Percentiles rank a stretch among this genome's conserved stretches.
Evolutionary conservation across 2,797 vertebrate species (phyloP).

Genomic region (Coregonus sp.): DNA sequence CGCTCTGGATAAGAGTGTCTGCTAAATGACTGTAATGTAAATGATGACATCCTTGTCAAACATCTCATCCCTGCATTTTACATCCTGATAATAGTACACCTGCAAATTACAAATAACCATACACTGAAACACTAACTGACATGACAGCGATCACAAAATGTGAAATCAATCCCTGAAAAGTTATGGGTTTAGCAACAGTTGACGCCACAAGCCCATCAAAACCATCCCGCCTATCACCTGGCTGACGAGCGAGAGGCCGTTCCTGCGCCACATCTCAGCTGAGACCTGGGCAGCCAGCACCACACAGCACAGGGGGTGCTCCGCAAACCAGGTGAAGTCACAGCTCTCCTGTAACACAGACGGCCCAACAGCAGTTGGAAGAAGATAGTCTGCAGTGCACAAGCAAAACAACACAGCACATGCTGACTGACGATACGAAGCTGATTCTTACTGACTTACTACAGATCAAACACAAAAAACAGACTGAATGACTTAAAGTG

Average conservation of each 20-base stretch:
- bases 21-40: no score
- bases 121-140: background rate
- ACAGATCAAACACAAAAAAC: background rate
- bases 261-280: slow-evolving; percentile 97
- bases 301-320: slow-evolving; percentile 90
- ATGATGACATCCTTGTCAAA: slow-evolving; percentile 95
- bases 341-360: slow-evolving; percentile 59
- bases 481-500: no score
- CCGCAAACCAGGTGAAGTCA: slow-evolving; percentile 73
- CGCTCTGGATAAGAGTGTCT: no score
- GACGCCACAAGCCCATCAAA: background rate
- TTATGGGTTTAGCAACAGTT: background rate
- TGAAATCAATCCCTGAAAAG: background rate
- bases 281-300: slow-evolving; percentile 93
- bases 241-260: slow-evolving; percentile 95
- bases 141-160: background rate
- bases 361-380: background rate
- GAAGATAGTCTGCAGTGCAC: background rate
- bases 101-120: slow-evolving; percentile 59
- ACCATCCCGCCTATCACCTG: slow-evolving; percentile 77
- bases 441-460: background rate
- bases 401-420: no score
- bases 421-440: background rate
- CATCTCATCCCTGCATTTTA: slow-evolving; percentile 98
- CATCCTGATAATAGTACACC: slow-evolving; percentile 98